Conservation (phyloP, 2,797 vertebrate genomes). For the Syngnathus acus region DNA sequence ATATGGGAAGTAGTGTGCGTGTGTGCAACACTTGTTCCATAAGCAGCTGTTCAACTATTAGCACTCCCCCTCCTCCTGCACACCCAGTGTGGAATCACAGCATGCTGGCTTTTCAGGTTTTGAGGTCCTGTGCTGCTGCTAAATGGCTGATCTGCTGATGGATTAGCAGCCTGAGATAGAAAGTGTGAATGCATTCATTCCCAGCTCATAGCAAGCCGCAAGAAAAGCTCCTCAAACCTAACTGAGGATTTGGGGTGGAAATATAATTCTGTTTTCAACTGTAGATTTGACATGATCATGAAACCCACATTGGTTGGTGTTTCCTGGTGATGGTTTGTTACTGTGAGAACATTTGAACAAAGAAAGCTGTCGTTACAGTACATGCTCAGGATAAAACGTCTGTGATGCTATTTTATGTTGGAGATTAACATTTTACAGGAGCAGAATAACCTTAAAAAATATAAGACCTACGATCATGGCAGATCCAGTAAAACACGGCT, state of each 20-base stretch:
- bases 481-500: no score
- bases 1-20: constrained; percentile 26
- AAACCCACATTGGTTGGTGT: neutral
- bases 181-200: constrained; percentile 48
- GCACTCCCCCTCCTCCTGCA: constrained; percentile 5
- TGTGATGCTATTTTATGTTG: no score
- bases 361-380: no score
- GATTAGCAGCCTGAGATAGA: constrained; percentile 50
- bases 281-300: neutral
- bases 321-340: neutral
- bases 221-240: constrained; percentile 45
- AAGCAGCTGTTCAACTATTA: constrained; percentile 64
- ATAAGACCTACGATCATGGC: no score
- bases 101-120: constrained; percentile 41
- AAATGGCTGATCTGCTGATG: constrained; percentile 44
- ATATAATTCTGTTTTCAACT: constrained; percentile 3
- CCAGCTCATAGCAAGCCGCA: constrained; percentile 41
- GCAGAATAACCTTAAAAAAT: neutral
- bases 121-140: constrained; percentile 37
- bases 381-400: no score
- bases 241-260: constrained; percentile 10
- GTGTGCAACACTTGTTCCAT: constrained; percentile 53
- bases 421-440: no score
- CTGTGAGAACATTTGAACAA: no score
- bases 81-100: constrained; percentile 19